phyloP scores from a whole-genome alignment of 2,888 invertebrate genomes.

The Leptura quadrifasciata region DNA sequence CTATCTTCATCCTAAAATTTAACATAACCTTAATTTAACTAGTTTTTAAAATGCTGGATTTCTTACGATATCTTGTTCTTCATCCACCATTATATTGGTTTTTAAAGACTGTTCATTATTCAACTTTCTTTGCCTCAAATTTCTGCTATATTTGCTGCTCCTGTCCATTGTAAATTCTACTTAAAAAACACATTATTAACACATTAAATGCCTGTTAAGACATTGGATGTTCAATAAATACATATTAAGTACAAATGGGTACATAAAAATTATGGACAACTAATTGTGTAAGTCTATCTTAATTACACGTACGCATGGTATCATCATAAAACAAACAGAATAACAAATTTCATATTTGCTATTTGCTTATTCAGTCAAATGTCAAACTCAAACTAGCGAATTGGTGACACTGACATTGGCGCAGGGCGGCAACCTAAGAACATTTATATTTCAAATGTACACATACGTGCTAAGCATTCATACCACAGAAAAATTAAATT shows the following conservation, averaged over 20 bases:
- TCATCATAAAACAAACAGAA: constrained; percentile 29
- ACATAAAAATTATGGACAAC: not conserved
- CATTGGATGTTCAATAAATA: constrained; percentile 29
- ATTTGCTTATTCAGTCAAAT: not conserved
- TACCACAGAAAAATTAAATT: too few species aligned
- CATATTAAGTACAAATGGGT: constrained; percentile 21
- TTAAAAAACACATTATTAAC: constrained; percentile 51
- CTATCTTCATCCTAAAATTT: constrained; percentile 60
- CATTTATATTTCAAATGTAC: too few species aligned
- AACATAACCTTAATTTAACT: constrained; percentile 44
- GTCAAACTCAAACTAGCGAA: not conserved
- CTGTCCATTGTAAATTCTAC: constrained; percentile 52
- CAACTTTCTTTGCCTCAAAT: constrained; percentile 50
- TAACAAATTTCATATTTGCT: constrained; percentile 25
- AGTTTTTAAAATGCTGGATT: not conserved
- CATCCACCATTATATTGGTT: constrained; percentile 52
- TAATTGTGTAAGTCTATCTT: constrained; percentile 16
- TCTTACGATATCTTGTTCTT: constrained; percentile 54
- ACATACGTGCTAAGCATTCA: too few species aligned
- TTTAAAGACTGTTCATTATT: constrained; percentile 37
- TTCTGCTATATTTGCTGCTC: constrained; percentile 41
- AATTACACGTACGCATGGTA: constrained; percentile 51
- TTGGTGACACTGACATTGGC: not conserved
- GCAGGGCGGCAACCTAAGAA: constrained; percentile 4
- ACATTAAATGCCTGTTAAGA: constrained; percentile 19